phyloP scores from a whole-genome alignment of 2,113 vertebrate species.

The Riparia riparia region DNA sequence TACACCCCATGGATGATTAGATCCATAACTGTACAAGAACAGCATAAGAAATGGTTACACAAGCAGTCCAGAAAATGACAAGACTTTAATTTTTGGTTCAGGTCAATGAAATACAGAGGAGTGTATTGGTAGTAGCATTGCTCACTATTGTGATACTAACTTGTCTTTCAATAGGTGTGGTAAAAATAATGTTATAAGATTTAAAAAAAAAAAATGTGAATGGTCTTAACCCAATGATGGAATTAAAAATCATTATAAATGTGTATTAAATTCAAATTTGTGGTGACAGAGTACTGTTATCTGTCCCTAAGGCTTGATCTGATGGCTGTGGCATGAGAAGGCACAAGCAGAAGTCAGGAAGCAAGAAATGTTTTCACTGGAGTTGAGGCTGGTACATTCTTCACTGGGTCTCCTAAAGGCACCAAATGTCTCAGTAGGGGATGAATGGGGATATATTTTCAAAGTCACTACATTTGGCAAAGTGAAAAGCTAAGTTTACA shows the following conservation, averaged over 20 bases:
- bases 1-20: background rate
- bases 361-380: background rate
- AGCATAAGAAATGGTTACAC: background rate
- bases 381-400: background rate
- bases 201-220: background rate
- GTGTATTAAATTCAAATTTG: background rate
- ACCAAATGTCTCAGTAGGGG: background rate
- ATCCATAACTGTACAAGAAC: background rate
- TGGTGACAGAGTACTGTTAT: background rate
- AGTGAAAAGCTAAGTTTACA: constrained; percentile 35
- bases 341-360: background rate
- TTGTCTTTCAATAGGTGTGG: background rate
- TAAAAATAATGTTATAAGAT: background rate
- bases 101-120: background rate
- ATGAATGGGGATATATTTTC: constrained; percentile 10
- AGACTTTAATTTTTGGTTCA: background rate
- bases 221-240: background rate
- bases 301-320: background rate
- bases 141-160: background rate
- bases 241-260: background rate
- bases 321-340: background rate
- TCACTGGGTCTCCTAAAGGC: background rate
- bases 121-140: background rate
- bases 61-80: background rate
- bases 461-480: constrained; percentile 26